These are phyloP conservation scores for Diprion similis DNA, from an alignment of 1,140 invertebrate species.

Conservation along the genomic window DNA sequence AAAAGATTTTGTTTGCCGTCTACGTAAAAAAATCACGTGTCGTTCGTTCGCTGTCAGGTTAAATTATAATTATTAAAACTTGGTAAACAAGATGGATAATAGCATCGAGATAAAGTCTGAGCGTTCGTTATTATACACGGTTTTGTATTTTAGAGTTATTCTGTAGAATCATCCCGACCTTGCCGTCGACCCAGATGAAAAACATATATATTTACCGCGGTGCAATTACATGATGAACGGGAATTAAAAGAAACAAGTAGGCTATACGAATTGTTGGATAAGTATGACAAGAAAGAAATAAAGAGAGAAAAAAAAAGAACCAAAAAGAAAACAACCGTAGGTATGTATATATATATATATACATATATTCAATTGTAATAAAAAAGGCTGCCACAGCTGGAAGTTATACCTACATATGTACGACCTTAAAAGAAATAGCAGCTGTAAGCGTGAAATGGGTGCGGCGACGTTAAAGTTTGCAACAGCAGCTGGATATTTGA, in stretches of 20 bases:
- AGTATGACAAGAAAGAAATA: not conserved
- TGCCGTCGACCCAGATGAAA: not conserved
- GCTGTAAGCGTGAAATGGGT: not conserved
- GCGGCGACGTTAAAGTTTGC: not conserved
- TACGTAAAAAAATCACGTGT: not conserved
- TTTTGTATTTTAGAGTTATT: too few relatives aligned
- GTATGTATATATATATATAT: too few relatives aligned
- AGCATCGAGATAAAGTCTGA: conserved; percentile 1
- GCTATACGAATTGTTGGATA: too few relatives aligned
- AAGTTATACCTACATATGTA: not conserved
- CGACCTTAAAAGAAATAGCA: not conserved
- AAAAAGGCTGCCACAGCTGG: not conserved
- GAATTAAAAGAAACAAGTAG: too few relatives aligned
- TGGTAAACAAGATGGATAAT: not conserved
- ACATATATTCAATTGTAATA: not conserved
- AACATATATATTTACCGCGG: not conserved
- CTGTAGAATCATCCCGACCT: not conserved
- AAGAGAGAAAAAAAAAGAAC: not conserved
- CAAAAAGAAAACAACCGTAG: not conserved
- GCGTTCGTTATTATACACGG: not conserved
- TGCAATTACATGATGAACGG: too few relatives aligned
- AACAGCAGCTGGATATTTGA: not conserved
- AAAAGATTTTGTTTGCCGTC: not conserved
- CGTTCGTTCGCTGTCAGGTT: not conserved
- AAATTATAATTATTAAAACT: not conserved